A percentile compares a stretch with the other conserved stretches of the same genome.
Evolutionary conservation across 64 coral and sea anemone genomes (phyloP).

Genomic region (Actinia equina): DNA sequence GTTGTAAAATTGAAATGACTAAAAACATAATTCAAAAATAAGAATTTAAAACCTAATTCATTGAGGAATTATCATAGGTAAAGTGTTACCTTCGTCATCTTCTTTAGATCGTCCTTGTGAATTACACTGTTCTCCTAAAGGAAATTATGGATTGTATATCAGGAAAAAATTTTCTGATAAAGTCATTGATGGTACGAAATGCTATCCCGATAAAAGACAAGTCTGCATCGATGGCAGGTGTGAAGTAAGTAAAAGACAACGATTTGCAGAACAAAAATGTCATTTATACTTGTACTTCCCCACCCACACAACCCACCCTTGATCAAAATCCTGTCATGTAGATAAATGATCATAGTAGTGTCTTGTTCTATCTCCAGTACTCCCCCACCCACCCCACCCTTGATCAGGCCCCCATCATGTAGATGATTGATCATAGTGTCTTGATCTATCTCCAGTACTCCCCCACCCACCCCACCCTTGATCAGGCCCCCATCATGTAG

Average conservation of each 20-base stretch:
- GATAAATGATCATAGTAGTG: too few species aligned
- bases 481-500: too few species aligned
- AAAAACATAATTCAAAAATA: too few species aligned
- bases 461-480: background rate
- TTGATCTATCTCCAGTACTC: background rate
- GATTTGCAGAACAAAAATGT: too few species aligned
- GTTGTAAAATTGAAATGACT: too few species aligned
- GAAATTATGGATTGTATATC: slow-evolving; percentile 61
- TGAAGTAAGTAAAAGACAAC: slow-evolving; percentile 57
- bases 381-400: background rate
- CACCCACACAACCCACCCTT: background rate
- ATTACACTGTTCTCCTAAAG: slow-evolving; percentile 73
- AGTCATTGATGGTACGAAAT: slow-evolving; percentile 80
- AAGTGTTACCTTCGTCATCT: too few species aligned
- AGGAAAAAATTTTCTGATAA: slow-evolving; percentile 83
- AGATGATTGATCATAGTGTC: too few species aligned
- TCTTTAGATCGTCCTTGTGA: slow-evolving; percentile 58
- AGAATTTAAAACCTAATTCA: too few species aligned
- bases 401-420: background rate
- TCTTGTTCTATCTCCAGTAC: background rate
- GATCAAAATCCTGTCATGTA: background rate
- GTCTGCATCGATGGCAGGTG: slow-evolving; percentile 97
- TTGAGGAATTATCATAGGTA: too few species aligned
- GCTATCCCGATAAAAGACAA: slow-evolving; percentile 62
- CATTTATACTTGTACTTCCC: too few species aligned